These are phyloP conservation scores for Neodiprion virginianus DNA, from an alignment of 1,140 invertebrate genomes.

Conservation along the genomic window DNA sequence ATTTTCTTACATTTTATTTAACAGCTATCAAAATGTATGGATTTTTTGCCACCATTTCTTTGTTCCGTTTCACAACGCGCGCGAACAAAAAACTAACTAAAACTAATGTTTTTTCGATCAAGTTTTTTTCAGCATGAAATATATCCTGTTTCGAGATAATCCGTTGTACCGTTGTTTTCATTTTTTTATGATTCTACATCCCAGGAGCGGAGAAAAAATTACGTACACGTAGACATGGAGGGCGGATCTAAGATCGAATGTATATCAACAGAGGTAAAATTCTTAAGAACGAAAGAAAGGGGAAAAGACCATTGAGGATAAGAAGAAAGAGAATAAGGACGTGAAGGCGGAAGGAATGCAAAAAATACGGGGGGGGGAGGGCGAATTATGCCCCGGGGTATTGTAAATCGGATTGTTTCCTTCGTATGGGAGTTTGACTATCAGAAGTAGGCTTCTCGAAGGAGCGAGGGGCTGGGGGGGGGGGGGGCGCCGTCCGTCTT, in stretches of 20 bases:
- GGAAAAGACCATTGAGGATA: too few species aligned
- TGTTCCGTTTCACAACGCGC: not conserved
- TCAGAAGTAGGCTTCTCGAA: slow-evolving; percentile 25
- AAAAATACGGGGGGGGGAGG: not conserved
- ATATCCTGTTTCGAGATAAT: too few species aligned
- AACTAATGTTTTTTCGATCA: too few species aligned
- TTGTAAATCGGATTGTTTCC: slow-evolving; percentile 22
- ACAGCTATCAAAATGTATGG: slow-evolving; percentile 60
- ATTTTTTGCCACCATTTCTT: slow-evolving; percentile 27
- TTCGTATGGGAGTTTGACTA: slow-evolving; percentile 21
- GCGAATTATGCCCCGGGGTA: slow-evolving; percentile 11
- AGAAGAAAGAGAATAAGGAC: not conserved
- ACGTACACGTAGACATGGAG: too few species aligned
- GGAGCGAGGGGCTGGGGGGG: not conserved
- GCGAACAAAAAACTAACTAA: not conserved
- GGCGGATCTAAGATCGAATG: too few species aligned
- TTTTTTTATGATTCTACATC: too few species aligned
- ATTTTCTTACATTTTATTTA: slow-evolving; percentile 58
- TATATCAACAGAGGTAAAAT: too few species aligned
- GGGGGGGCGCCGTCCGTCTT: slow-evolving; percentile 43
- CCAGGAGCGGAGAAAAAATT: too few species aligned
- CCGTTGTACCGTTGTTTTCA: too few species aligned
- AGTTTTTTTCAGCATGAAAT: too few species aligned
- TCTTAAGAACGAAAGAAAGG: too few species aligned
- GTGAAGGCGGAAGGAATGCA: not conserved